These are phyloP conservation scores for Drosophila bocki DNA, from an alignment of 1,140 invertebrate genomes.

Conservation along the genomic window DNA sequence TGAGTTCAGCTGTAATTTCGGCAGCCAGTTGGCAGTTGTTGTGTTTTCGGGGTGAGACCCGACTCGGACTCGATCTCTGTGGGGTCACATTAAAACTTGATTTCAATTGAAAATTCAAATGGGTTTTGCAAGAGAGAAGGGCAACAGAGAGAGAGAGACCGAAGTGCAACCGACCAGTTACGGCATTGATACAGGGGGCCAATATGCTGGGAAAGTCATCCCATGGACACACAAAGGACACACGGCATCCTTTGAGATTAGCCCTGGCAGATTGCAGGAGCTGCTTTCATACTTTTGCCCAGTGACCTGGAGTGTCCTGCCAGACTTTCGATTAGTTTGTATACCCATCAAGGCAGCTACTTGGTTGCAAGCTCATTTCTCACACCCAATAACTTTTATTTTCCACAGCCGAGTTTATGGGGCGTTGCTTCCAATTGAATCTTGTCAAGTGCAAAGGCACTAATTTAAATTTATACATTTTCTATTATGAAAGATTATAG, in stretches of 20 bases:
- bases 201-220: conserved; percentile 15
- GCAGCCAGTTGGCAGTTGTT: conserved; percentile 35
- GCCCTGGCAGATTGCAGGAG: conserved; percentile 38
- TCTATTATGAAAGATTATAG: not conserved
- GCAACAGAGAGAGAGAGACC: not conserved
- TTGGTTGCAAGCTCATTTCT: conserved; percentile 22
- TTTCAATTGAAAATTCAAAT: conserved; percentile 78
- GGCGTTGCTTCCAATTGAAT: conserved; percentile 26
- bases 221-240: conserved; percentile 6
- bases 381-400: conserved; percentile 16
- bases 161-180: conserved; percentile 29
- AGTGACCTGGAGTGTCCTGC: conserved; percentile 57
- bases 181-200: conserved; percentile 53
- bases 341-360: conserved; percentile 5
- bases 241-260: conserved; percentile 72
- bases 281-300: conserved; percentile 43
- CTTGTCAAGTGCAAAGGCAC: conserved; percentile 26
- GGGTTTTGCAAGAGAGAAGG: conserved; percentile 1
- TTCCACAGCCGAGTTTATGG: not conserved
- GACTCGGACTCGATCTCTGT: conserved; percentile 19
- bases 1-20: conserved; percentile 70
- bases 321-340: conserved; percentile 71
- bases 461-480: conserved; percentile 13
- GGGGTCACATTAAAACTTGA: conserved; percentile 74
- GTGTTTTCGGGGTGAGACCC: not conserved